A percentile compares a stretch with the other conserved stretches of the same genome.
Evolutionary conservation across 2,888 invertebrate species (phyloP).

Genomic region (Nephrocerus scutellatus): DNA sequence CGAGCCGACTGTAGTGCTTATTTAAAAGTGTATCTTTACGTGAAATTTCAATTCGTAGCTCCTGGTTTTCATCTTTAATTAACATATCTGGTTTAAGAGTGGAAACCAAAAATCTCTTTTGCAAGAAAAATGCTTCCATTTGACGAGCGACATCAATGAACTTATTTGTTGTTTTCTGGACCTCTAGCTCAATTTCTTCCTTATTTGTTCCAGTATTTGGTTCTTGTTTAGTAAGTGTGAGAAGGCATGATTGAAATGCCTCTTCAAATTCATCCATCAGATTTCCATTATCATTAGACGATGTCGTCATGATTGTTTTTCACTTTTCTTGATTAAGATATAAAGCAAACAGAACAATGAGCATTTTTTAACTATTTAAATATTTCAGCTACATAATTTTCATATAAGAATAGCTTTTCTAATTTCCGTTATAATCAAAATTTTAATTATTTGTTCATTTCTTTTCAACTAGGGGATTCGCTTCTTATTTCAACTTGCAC

Average conservation of each 20-base stretch:
- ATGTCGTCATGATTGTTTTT: conserved; percentile 37
- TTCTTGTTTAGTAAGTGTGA: conserved; percentile 77
- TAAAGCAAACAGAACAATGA: no score
- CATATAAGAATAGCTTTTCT: no score
- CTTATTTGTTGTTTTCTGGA: conserved; percentile 72
- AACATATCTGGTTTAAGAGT: conserved; percentile 86
- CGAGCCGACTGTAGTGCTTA: conserved; percentile 83
- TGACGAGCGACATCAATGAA: conserved; percentile 88
- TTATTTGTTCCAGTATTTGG: conserved; percentile 72
- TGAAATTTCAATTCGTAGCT: conserved; percentile 72
- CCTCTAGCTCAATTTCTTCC: conserved; percentile 79
- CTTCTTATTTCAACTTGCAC: no score
- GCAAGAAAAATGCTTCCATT: conserved; percentile 91
- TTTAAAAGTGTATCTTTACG: conserved; percentile 86
- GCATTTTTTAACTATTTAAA: no score
- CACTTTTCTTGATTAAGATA: no score
- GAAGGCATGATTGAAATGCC: conserved; percentile 80
- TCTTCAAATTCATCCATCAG: conserved; percentile 86
- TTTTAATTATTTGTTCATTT: no score
- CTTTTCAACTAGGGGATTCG: no score
- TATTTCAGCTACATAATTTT: no score
- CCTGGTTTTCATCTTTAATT: conserved; percentile 85
- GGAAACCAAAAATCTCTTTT: conserved; percentile 83
- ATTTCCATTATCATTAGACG: conserved; percentile 77
- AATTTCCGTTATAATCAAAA: no score